Conservation (phyloP, 2,113 vertebrate genomes). For the Coreoperca whiteheadi region DNA sequence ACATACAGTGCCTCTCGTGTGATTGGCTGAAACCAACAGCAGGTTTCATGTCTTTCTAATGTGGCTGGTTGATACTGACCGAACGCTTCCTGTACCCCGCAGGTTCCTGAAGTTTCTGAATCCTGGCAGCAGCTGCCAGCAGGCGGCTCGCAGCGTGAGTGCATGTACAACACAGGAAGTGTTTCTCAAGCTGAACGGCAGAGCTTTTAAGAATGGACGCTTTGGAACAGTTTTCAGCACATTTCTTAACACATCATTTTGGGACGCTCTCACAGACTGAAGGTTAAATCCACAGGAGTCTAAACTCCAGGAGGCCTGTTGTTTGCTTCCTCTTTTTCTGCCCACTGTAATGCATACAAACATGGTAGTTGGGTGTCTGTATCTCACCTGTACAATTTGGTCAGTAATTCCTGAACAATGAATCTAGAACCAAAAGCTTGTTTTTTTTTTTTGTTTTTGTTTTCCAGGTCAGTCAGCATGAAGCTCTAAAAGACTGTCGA, state of each 20-base stretch:
- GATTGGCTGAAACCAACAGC: neutral
- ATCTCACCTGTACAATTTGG: neutral
- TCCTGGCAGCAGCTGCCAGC: slow-evolving; percentile 28
- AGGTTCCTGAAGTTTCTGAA: slow-evolving; percentile 76
- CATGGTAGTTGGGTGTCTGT: neutral
- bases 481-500: neutral
- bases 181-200: neutral
- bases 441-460: neutral
- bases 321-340: neutral
- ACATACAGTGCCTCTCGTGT: neutral
- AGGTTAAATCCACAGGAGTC: neutral
- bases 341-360: too few relatives aligned
- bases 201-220: neutral
- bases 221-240: neutral
- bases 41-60: neutral
- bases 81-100: neutral
- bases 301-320: neutral
- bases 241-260: neutral
- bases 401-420: neutral
- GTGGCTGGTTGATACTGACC: neutral
- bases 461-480: slow-evolving; percentile 18
- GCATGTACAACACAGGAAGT: neutral
- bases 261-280: neutral
- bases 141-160: slow-evolving; percentile 60
- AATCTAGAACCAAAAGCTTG: neutral